Evolutionary conservation across 1,140 invertebrate genomes (phyloP), one percentile per base, ranked within the genome.

Genomic region (Micrasema minimum): DNA sequence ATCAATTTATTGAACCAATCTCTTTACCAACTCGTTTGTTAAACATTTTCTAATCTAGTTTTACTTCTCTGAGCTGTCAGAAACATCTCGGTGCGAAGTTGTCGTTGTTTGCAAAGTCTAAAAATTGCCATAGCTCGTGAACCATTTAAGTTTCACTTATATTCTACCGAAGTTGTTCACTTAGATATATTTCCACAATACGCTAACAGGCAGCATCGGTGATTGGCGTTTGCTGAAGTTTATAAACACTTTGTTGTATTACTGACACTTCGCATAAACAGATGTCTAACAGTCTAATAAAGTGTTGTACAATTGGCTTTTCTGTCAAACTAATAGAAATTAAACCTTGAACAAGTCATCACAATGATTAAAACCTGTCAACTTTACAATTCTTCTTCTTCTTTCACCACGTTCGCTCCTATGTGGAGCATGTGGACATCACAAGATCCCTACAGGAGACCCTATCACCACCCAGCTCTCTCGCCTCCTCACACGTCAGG

Each of bases 171-270:
- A 12, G 55, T 16, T 20, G 55, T 20, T 4, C 26, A 31, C 7
- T 31, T 31, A 31, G 26, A 31, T 7, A 31, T 31, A 7, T 31
- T 31, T 2, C 26, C 26, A 31, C 26, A 31, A 2, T 4, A 4
- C 18, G 55, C 55, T 16, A 35, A 41, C 55, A 59, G 37, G 7
- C 26, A 31, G 26, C 26, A 31, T 31, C 55, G 37, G 55, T 59
- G 55, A 59, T 59, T 59, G 55, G 55, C 35, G 16, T 59, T 55
- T 16, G n/a, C 37, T 38, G 38, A 59, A 59, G 18, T 59, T 59
- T 41, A n/a, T 37, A n/a, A n/a, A 35, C 55, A 41, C 37, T 59
- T 59, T 59, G 55, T 59, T 59, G 35, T 12, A 18, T n/a, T 35
- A 35, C 55, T 41, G 11, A 59, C 55, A 59, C 38, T 59, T 59